Base-by-base conservation (phyloP, 2,113 vertebrate species). In the Vidua chalybeata region DNA sequence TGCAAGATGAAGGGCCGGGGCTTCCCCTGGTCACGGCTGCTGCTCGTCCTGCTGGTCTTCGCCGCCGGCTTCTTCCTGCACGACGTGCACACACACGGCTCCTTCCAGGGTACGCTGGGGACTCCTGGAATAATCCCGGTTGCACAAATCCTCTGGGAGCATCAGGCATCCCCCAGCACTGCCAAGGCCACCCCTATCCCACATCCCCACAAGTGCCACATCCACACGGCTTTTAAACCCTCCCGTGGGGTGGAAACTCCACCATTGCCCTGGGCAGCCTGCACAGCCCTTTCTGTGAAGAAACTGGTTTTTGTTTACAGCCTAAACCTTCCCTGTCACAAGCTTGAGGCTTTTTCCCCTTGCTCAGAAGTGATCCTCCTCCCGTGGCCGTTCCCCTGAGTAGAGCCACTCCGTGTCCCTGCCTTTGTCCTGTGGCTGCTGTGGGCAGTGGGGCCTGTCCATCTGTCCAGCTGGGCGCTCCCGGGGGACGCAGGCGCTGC, bases 11-110 rank as follows among this genome's bases (percentile, higher is more conserved):
- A 68, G 14, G 98, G 99, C 18, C 93, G 39, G 4, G 97, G 97
- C 7, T 98, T 99, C 84, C 99, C 98, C 17, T 99, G 99, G 99
- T 86, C 92, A 2, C 98, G 97, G 33, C 96, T 99, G 73, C 91
- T 99, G 51, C 91, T 99, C 15, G 69, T 99, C 49, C 31, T 98
- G 78, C 89, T 99, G 9, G 84, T 99, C 63, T 98, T 99, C 1
- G 41, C 61, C 0, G 48, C 97, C 0, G 99, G 98, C 5, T 98
- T 99, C 94, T 77, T 99, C 3, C 96, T 98, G 80, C 98, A 99
- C 0, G 99, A 99, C 20, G 6, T 99, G 90, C 95, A 96, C 76
- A 98, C 98, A 2, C 98, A 98, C 0, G 97, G 98, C 51, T 98
- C 99, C 23, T 98, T 99, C 87, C 87, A 98, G 97, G 98, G 99